A percentile compares a stretch with the other conserved stretches of the same genome.
phyloP scores from a whole-genome alignment of 1,140 invertebrate species.

The Conus ventricosus region DNA sequence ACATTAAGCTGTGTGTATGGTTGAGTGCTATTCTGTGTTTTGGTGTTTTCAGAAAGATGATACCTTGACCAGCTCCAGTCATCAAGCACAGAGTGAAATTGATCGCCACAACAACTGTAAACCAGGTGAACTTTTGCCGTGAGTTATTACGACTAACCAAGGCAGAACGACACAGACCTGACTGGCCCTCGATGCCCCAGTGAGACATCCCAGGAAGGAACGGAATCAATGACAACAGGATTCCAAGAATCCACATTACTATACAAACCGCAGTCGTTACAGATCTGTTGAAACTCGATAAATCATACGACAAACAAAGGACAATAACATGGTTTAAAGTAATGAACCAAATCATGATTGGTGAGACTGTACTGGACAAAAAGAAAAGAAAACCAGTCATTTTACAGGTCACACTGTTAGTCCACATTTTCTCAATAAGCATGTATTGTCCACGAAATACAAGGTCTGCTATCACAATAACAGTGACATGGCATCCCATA shows the following conservation, averaged over 20 bases:
- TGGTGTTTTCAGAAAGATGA: too few relatives aligned
- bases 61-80: too few relatives aligned
- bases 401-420: neutral
- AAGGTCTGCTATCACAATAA: conserved; percentile 25
- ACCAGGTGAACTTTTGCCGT: too few relatives aligned
- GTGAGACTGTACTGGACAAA: conserved; percentile 37
- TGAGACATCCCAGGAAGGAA: conserved; percentile 13
- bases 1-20: too few relatives aligned
- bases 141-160: too few relatives aligned
- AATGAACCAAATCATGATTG: conserved; percentile 44
- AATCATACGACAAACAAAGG: neutral
- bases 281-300: neutral
- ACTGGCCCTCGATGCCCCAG: conserved; percentile 50
- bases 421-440: conserved; percentile 24
- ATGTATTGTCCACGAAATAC: conserved; percentile 52
- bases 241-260: conserved; percentile 21
- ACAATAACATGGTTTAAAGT: conserved; percentile 42
- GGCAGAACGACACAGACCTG: conserved; percentile 38
- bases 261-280: neutral
- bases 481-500: conserved; percentile 30
- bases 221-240: conserved; percentile 13
- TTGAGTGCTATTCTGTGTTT: too few relatives aligned
- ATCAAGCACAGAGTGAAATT: too few relatives aligned
- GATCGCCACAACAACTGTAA: too few relatives aligned
- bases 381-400: conserved; percentile 36